Conservation (phyloP, 2,888 invertebrate genomes). For the Linnaemya tessellans region DNA sequence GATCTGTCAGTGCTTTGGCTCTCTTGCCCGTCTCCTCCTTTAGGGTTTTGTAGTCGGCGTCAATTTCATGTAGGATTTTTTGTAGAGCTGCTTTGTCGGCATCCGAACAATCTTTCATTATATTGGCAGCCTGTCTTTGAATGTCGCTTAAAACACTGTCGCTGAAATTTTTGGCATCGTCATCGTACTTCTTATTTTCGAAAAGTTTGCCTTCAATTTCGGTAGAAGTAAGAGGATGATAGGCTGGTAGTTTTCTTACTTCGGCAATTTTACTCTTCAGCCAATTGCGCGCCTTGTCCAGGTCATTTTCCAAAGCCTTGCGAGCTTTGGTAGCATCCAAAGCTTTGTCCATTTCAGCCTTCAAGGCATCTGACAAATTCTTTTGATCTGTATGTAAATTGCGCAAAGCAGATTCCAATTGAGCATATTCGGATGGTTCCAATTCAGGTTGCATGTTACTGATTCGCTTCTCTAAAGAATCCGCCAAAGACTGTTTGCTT, state of each 20-base stretch:
- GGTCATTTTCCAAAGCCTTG: conserved; percentile 89
- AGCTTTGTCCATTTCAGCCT: conserved; percentile 89
- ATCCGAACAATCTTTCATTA: conserved; percentile 92
- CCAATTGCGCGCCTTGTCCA: conserved; percentile 92
- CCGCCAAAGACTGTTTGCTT: conserved; percentile 91
- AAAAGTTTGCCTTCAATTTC: conserved; percentile 93
- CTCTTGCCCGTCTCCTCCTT: conserved; percentile 90
- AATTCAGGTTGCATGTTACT: conserved; percentile 93
- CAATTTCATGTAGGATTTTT: conserved; percentile 87
- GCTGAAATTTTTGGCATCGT: conserved; percentile 90
- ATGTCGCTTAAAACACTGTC: conserved; percentile 90
- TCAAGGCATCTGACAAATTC: conserved; percentile 88
- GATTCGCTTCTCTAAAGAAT: conserved; percentile 92
- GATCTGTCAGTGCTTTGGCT: conserved; percentile 88
- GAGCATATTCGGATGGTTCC: conserved; percentile 92
- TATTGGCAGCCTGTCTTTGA: conserved; percentile 89
- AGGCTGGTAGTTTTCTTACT: conserved; percentile 88
- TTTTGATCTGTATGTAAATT: conserved; percentile 90
- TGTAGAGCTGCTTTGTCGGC: conserved; percentile 87
- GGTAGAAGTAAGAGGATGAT: conserved; percentile 90
- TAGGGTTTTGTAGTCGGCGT: conserved; percentile 88
- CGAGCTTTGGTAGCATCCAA: conserved; percentile 89
- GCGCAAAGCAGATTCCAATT: conserved; percentile 89
- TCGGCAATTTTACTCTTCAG: conserved; percentile 90
- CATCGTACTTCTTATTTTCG: conserved; percentile 89